A percentile compares a stretch with the other conserved stretches of the same genome.
Evolutionary conservation across 2,797 vertebrate species (phyloP).

Genomic region (Diglossa cyanea): DNA sequence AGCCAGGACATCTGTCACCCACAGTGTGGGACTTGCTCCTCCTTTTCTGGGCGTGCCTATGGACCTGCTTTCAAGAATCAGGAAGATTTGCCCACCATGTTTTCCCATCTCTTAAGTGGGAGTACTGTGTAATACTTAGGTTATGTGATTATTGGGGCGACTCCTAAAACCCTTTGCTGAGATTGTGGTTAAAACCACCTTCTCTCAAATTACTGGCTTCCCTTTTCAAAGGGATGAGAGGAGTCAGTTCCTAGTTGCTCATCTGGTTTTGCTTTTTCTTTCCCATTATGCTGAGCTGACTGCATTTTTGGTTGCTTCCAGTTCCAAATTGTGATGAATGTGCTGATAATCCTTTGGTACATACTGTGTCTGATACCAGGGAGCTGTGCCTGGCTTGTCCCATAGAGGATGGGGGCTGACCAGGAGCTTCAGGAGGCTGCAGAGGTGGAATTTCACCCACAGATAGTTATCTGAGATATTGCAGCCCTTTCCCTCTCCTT

Average conservation of each 20-base stretch:
- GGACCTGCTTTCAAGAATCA: background rate
- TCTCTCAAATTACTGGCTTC: conserved; percentile 1
- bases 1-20: background rate
- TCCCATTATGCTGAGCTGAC: background rate
- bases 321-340: conserved; percentile 14
- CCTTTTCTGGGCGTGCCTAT: background rate
- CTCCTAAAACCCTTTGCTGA: background rate
- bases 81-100: background rate
- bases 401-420: background rate
- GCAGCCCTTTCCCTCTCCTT: background rate
- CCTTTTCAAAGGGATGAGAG: conserved; percentile 1
- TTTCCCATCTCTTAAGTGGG: background rate
- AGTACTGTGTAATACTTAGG: background rate
- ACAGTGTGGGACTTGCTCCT: background rate
- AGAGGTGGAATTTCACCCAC: background rate
- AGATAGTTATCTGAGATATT: background rate
- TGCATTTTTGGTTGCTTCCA: conserved; percentile 6
- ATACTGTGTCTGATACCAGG: fast-evolving
- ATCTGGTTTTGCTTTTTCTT: conserved; percentile 51
- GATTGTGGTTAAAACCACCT: background rate
- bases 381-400: background rate
- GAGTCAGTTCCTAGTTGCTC: background rate
- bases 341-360: background rate
- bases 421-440: background rate
- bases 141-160: background rate